These are phyloP conservation scores for Neoscelio sp. DNA, from an alignment of 2,888 invertebrate genomes.

Conservation along the genomic window DNA sequence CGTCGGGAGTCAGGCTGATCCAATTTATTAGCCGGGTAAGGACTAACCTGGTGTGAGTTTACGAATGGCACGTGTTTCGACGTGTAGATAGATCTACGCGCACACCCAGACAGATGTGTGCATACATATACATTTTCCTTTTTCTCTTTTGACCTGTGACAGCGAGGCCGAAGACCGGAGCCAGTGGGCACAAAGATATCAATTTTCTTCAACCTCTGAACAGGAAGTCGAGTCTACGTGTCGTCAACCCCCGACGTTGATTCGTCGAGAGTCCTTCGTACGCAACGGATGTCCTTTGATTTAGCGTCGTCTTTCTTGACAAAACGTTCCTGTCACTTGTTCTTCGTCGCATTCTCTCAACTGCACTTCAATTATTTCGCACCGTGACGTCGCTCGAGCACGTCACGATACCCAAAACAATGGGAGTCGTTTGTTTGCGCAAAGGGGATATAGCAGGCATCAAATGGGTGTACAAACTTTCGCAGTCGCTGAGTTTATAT, in stretches of 20 bases:
- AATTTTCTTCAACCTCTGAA: constrained; percentile 50
- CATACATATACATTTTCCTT: constrained; percentile 20
- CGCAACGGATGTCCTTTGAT: constrained; percentile 69
- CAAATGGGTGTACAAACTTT: constrained; percentile 50
- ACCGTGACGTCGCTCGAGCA: constrained; percentile 56
- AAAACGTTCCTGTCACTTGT: constrained; percentile 67
- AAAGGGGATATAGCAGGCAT: constrained; percentile 46
- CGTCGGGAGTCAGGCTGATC: constrained; percentile 81
- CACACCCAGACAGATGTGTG: neutral
- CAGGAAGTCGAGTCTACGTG: constrained; percentile 64
- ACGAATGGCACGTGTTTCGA: constrained; percentile 63
- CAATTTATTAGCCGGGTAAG: constrained; percentile 80
- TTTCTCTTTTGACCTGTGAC: constrained; percentile 47
- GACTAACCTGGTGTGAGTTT: constrained; percentile 62
- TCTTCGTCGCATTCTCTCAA: constrained; percentile 45
- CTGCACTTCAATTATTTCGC: constrained; percentile 70
- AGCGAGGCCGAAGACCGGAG: constrained; percentile 13
- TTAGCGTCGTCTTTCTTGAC: constrained; percentile 58
- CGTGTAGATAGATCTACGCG: neutral
- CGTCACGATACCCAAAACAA: constrained; percentile 60
- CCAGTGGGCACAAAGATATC: constrained; percentile 61
- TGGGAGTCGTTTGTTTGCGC: constrained; percentile 45
- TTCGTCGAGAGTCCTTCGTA: constrained; percentile 63
- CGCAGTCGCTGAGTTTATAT: constrained; percentile 31
- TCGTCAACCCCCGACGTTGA: constrained; percentile 53